phyloP scores from a whole-genome alignment of 2,797 vertebrate species.

The Tenualosa ilisha region DNA sequence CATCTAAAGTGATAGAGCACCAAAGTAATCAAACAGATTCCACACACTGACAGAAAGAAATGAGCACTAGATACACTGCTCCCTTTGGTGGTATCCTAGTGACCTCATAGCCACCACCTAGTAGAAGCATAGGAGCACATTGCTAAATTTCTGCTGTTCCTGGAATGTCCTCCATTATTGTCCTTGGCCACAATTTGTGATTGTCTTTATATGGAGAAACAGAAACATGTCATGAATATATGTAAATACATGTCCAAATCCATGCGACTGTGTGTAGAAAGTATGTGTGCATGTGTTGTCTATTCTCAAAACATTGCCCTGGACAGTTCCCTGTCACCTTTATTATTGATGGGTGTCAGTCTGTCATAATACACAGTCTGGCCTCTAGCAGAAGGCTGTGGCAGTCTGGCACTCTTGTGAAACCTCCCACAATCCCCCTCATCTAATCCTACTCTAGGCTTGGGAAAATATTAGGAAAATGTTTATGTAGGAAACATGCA shows the following conservation, averaged over 20 bases:
- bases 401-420: neutral
- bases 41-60: neutral
- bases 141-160: neutral
- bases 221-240: neutral
- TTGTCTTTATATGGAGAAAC: neutral
- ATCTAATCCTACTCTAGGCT: neutral
- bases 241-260: too few species aligned
- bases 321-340: neutral
- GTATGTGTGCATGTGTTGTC: neutral
- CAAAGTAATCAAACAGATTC: neutral
- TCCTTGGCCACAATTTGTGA: neutral
- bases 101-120: neutral
- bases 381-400: neutral
- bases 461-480: neutral
- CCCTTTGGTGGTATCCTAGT: neutral
- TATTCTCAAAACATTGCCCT: neutral
- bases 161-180: neutral
- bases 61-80: neutral
- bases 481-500: neutral
- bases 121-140: neutral
- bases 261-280: neutral
- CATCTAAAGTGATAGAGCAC: neutral
- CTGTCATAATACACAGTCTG: neutral
- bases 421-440: neutral
- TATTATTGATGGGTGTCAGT: constrained; percentile 1